phyloP scores from a whole-genome alignment of 2,113 vertebrate species.

The Aramus guarauna region DNA sequence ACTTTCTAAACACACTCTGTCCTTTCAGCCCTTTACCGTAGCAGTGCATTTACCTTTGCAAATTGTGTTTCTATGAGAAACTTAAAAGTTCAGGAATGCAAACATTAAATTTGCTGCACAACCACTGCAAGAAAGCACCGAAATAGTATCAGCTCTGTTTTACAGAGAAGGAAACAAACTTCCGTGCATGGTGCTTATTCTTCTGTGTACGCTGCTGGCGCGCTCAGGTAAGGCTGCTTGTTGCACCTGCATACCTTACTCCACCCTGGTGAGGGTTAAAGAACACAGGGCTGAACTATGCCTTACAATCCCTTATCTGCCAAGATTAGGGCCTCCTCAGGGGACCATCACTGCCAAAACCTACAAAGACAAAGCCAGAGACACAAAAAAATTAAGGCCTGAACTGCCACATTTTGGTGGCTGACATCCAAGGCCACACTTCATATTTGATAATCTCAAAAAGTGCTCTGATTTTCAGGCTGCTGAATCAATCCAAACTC shows the following conservation, averaged over 20 bases:
- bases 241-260: neutral
- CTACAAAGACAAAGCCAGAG: neutral
- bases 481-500: neutral
- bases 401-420: neutral
- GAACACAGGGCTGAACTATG: neutral
- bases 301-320: neutral
- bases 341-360: neutral
- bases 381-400: neutral
- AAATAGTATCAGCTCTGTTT: neutral
- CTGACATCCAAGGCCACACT: neutral
- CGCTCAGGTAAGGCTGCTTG: fast-evolving
- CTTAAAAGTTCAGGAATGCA: neutral
- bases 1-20: neutral
- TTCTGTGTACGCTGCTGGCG: neutral
- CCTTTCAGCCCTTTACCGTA: neutral
- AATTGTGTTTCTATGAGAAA: neutral
- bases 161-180: neutral
- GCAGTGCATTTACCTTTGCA: neutral
- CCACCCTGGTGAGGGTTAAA: slow-evolving; percentile 14
- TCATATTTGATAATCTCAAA: neutral
- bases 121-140: neutral
- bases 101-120: neutral
- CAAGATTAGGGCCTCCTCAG: neutral
- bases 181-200: neutral
- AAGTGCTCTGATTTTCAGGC: neutral